These are phyloP conservation scores for Drosophila chauvacae DNA, from an alignment of 1,140 invertebrate genomes.

Conservation along the genomic window DNA sequence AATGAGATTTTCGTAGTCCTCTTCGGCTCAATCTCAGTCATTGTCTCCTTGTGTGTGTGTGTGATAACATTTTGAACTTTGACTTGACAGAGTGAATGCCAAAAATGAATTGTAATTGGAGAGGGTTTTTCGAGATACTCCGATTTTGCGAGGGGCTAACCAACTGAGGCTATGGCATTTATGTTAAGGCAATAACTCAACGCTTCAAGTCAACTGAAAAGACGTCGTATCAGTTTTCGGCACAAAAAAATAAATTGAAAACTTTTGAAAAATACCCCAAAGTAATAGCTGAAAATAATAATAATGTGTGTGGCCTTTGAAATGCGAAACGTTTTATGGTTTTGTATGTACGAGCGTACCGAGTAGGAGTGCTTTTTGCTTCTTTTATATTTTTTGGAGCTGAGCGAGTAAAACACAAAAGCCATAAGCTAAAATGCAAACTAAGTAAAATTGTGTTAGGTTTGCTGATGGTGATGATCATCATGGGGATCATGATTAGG, in stretches of 20 bases:
- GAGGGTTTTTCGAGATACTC: constrained; percentile 5
- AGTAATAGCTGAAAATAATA: constrained; percentile 52
- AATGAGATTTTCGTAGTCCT: constrained; percentile 16
- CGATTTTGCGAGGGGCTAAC: background rate
- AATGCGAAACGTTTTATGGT: constrained; percentile 63
- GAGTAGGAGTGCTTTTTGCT: constrained; percentile 15
- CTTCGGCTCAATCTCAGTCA: constrained; percentile 1
- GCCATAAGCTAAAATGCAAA: constrained; percentile 68
- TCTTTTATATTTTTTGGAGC: constrained; percentile 20
- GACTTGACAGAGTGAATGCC: constrained; percentile 24
- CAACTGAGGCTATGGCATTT: constrained; percentile 13
- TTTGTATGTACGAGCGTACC: constrained; percentile 1
- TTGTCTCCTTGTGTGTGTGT: background rate
- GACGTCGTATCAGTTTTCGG: constrained; percentile 50
- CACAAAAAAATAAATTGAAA: constrained; percentile 56
- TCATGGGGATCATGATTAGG: constrained; percentile 42
- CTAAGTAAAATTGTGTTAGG: constrained; percentile 71
- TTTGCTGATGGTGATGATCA: constrained; percentile 24
- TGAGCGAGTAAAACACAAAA: constrained; percentile 50
- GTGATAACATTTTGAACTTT: constrained; percentile 44
- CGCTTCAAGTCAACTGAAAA: constrained; percentile 28
- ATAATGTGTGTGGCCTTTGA: constrained; percentile 65
- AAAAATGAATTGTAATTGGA: constrained; percentile 33
- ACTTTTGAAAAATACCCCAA: constrained; percentile 46
- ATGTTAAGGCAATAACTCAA: constrained; percentile 46